Evolutionary conservation across 2,797 vertebrate species (phyloP), one percentile per base, ranked within the genome.

Genomic region (Xerus rutilus): DNA sequence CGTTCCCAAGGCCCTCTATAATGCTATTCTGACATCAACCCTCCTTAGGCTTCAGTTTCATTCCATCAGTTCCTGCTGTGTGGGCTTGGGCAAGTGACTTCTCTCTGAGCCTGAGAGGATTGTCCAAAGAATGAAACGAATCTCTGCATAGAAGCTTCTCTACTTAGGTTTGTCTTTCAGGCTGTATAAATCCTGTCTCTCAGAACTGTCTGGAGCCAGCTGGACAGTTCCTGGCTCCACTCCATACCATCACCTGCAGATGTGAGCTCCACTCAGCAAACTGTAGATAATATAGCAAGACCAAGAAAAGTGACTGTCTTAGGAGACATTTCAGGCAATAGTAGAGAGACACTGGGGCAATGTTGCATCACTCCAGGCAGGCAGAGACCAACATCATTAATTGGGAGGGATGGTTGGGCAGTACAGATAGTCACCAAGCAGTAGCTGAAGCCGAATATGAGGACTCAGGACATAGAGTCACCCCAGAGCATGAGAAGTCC

Each of bases 301-400:
- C 49, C 59, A 23, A 73, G n/a, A 69, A 76, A 79, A 87, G 25
- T 28, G 43, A 72, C 81, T 21, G 21, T 35, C 70, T 23, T n/a
- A 14, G 35, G 39, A 57, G 92, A 23, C 11, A 45, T 67, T 45
- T 78, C 67, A 23, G 59, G 86, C 15, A 47, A 35, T 11, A 54
- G 30, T 0, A 14, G 83, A 57, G 25, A 59, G 81, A 49, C 11
- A 0, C n/a, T 2, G 30, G 4, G 73, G 25, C 62, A 18, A 57
- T 13, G 47, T 1, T 0, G 0, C 23, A 20, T 52, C 87, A 7
- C 20, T 73, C 14, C 57, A 43, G 62, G 30, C 13, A 67, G 39
- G n/a, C 0, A 0, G 83, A 70, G 30, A 23, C 72, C 49, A 69
- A 6, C 0, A 11, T 65, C 17, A 1, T 25, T 2, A 6, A 1